Evolutionary conservation across 2,113 vertebrate species (phyloP), one percentile per base, ranked within the genome.

Genomic region (Columbina picui): DNA sequence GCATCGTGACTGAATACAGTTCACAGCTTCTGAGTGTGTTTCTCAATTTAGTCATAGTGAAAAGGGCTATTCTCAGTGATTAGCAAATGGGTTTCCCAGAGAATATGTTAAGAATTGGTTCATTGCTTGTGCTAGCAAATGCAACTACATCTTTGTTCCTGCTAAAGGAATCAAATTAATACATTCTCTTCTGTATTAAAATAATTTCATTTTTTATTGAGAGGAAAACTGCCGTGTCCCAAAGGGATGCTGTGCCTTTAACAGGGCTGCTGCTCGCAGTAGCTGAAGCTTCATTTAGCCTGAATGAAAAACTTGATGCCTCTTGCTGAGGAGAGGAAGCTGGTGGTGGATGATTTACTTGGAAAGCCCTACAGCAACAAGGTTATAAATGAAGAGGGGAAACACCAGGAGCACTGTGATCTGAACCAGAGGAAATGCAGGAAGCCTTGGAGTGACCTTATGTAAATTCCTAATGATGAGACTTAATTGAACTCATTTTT

Each of bases 261-360:
- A 95, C 32, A 26, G 34, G 22, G 47, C 71, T 43, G 16, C 41
- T 75, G 68, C 59, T 11, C 36, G 3, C 57, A 70, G 68, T 14
- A 60, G 52, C 64, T 88, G 85, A 88, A 96, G 93, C 92, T 95
- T 94, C 88, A 78, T 94, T 93, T 92, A 88, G 90, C 43, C 85
- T 89, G 92, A 95, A 94, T 90, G 79, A 95, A 94, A 92, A 88
- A 7, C 69, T 71, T 16, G 7, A 30, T 68, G 64, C 39, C 1
- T 38, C 55, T 75, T 93, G 85, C 90, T 94, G 79, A 64, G 86
- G 92, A 96, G 95, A 90, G 96, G 95, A 97, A 97, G 41, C 96
- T 70, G 73, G 50, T 86, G 56, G 92, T 97, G 79, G 95, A 96
- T 97, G 83, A 97, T 97, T 96, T 94, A 97, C 93, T 94, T 38